phyloP scores from a whole-genome alignment of 2,797 vertebrate genomes.

The Gambusia yucatana region DNA sequence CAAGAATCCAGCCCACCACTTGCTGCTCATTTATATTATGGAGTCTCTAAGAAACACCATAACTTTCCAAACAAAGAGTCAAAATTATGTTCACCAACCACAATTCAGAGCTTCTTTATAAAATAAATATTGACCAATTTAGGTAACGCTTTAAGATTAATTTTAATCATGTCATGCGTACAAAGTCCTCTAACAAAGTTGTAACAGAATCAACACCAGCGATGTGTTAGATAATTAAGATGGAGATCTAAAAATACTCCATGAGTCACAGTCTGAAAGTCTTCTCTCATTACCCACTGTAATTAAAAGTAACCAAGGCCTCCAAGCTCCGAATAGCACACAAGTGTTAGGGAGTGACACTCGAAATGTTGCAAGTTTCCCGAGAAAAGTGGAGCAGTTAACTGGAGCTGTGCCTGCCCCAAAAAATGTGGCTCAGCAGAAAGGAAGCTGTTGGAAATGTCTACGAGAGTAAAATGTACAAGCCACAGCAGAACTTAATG shows the following conservation, averaged over 20 bases:
- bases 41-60: background rate
- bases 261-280: slow-evolving; percentile 78
- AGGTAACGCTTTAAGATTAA: slow-evolving; percentile 18
- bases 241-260: slow-evolving; percentile 80
- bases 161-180: slow-evolving; percentile 26
- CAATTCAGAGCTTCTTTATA: slow-evolving; percentile 4
- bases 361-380: slow-evolving; percentile 52
- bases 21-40: background rate
- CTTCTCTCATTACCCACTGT: slow-evolving; percentile 80
- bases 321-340: slow-evolving; percentile 69
- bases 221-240: slow-evolving; percentile 74
- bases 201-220: slow-evolving; percentile 60
- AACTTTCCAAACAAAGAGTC: background rate
- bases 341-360: slow-evolving; percentile 74
- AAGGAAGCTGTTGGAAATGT: slow-evolving; percentile 29
- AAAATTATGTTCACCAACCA: background rate
- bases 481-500: background rate
- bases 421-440: slow-evolving; percentile 37
- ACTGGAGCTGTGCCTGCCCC: slow-evolving; percentile 15
- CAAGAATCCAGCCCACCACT: slow-evolving; percentile 22
- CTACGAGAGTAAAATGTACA: slow-evolving; percentile 14
- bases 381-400: slow-evolving; percentile 43
- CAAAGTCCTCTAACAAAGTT: slow-evolving; percentile 45
- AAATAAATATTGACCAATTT: slow-evolving; percentile 11
- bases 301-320: slow-evolving; percentile 82